Evolutionary conservation across 2,888 invertebrate species (phyloP).

Genomic region (Electrophaes corylata): DNA sequence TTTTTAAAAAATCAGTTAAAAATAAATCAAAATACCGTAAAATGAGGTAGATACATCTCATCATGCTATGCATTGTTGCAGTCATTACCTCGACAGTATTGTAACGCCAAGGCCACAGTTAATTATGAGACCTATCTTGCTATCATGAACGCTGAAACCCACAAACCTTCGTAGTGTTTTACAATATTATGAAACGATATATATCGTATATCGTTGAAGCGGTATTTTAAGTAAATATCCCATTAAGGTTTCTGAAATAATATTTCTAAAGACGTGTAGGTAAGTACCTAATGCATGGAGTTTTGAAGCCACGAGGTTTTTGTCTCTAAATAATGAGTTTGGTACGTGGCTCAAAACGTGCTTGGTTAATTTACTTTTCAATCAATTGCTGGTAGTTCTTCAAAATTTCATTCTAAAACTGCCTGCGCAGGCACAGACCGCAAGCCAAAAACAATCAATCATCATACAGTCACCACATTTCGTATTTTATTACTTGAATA

Average conservation of each 20-base stretch:
- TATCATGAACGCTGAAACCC: constrained; percentile 45
- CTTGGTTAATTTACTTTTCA: no score
- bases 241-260: no score
- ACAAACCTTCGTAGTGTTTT: constrained; percentile 6
- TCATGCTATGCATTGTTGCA: constrained; percentile 19
- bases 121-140: constrained; percentile 48
- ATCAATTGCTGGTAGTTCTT: no score
- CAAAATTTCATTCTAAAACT: no score
- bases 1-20: no score
- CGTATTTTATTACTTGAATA: constrained; percentile 3
- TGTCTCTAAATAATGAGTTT: no score
- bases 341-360: no score
- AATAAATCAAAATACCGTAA: not conserved
- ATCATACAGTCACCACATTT: not conserved
- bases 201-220: no score
- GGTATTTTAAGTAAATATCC: no score
- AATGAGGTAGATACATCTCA: constrained; percentile 18
- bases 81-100: constrained; percentile 40
- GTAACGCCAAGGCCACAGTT: constrained; percentile 53
- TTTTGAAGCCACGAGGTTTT: no score
- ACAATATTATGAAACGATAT: not conserved
- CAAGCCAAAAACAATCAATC: constrained; percentile 1
- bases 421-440: not conserved
- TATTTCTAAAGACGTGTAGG: no score
- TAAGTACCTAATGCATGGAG: no score